phyloP scores from a whole-genome alignment of 2,888 invertebrate species.

The Meteorus colon region DNA sequence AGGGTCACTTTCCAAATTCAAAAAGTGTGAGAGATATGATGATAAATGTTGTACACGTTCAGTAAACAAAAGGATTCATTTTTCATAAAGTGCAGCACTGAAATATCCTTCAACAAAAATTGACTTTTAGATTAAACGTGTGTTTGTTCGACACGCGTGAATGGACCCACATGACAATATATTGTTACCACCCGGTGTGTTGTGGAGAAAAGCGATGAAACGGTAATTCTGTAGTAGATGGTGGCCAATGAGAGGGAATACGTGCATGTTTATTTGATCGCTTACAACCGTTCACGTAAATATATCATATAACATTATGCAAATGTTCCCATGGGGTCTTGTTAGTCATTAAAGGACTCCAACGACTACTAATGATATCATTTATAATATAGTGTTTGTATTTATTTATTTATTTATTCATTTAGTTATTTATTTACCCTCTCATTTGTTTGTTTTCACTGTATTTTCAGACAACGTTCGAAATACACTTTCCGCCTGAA shows the following conservation, averaged over 20 bases:
- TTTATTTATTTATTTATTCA: neutral
- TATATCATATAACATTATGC: constrained; percentile 10
- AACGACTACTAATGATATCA: constrained; percentile 19
- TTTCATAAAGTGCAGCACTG: neutral
- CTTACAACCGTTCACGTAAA: neutral
- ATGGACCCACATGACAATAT: constrained; percentile 33
- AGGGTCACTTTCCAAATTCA: neutral
- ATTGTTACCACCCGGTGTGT: neutral
- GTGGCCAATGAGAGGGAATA: constrained; percentile 4
- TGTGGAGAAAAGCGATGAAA: neutral
- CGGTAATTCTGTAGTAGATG: neutral
- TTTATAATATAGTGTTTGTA: neutral
- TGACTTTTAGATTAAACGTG: constrained; percentile 11
- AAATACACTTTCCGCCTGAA: neutral
- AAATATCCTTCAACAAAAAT: constrained; percentile 18
- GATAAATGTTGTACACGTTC: neutral
- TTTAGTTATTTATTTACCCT: neutral
- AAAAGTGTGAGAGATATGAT: constrained; percentile 20
- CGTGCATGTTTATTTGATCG: neutral
- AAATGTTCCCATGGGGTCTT: neutral
- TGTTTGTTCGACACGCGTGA: neutral
- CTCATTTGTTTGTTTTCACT: neutral
- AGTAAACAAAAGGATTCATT: constrained; percentile 11
- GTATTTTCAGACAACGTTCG: neutral
- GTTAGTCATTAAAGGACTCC: constrained; percentile 1